Percentiles rank a stretch among this genome's conserved stretches.
These are phyloP conservation scores for Capricornis sumatraensis DNA, from an alignment of 2,113 vertebrate genomes.

Conservation along the genomic window DNA sequence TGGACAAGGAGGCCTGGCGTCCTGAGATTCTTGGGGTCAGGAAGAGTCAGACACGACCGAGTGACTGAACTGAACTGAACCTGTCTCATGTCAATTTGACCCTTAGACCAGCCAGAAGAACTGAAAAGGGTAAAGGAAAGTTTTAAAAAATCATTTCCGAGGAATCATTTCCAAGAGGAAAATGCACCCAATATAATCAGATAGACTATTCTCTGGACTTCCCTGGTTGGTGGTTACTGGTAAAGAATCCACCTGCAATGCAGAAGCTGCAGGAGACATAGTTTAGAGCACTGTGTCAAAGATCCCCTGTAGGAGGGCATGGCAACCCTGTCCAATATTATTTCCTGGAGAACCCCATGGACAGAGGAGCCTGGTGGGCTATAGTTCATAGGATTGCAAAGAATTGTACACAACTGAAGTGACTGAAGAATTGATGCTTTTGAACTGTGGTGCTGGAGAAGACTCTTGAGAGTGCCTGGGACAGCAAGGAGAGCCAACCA, in stretches of 20 bases:
- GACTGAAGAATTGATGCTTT: background rate
- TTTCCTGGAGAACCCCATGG: background rate
- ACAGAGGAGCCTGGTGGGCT: background rate
- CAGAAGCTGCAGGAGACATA: background rate
- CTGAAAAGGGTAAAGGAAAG: background rate
- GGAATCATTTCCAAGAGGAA: background rate
- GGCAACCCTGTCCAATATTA: background rate
- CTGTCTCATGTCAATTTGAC: background rate
- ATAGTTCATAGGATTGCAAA: background rate
- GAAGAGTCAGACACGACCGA: too few relatives aligned
- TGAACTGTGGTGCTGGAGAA: background rate
- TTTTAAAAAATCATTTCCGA: background rate
- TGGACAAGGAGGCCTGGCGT: too few relatives aligned
- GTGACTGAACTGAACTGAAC: background rate
- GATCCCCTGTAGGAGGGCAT: background rate
- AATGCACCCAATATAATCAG: background rate
- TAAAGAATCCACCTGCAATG: background rate
- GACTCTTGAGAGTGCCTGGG: background rate
- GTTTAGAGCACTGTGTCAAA: background rate
- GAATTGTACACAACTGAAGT: background rate
- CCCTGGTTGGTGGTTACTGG: background rate
- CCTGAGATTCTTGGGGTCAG: too few relatives aligned
- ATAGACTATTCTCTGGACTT: background rate
- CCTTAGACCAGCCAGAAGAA: background rate
- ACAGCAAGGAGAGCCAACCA: background rate